phyloP scores from a whole-genome alignment of 2,888 invertebrate genomes.

The Zaprionus lineosus region DNA sequence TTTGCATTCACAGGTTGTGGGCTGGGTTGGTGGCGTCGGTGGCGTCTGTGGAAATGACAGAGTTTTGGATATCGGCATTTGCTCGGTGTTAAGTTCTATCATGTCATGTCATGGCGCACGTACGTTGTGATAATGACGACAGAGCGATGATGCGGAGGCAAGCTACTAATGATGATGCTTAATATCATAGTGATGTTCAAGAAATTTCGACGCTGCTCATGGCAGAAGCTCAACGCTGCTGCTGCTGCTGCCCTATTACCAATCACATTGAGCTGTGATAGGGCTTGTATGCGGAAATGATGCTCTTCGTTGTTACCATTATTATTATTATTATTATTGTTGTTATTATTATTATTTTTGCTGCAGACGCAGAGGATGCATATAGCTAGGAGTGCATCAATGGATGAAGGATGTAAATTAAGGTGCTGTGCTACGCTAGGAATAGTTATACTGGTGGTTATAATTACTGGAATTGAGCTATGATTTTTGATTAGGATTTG shows the following conservation, averaged over 20 bases:
- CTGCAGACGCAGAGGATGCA: slow-evolving; percentile 13
- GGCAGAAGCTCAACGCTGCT: neutral
- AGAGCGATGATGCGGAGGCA: slow-evolving; percentile 1
- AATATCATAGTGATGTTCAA: slow-evolving; percentile 35
- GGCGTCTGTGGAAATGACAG: slow-evolving; percentile 56
- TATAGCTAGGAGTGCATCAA: slow-evolving; percentile 1
- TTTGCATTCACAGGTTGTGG: too few relatives aligned
- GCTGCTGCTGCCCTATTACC: slow-evolving; percentile 39
- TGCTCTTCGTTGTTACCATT: neutral
- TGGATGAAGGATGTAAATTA: too few relatives aligned
- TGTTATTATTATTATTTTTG: neutral
- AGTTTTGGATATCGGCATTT: slow-evolving; percentile 41
- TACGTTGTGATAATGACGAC: slow-evolving; percentile 61
- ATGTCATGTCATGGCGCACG: slow-evolving; percentile 44
- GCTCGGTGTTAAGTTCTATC: slow-evolving; percentile 43
- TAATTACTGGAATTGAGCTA: slow-evolving; percentile 1
- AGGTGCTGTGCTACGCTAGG: slow-evolving; percentile 17
- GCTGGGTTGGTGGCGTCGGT: slow-evolving; percentile 60
- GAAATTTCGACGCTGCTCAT: slow-evolving; percentile 17
- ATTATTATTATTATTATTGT: neutral
- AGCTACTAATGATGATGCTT: slow-evolving; percentile 20
- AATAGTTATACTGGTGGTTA: slow-evolving; percentile 6
- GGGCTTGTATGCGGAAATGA: slow-evolving; percentile 46
- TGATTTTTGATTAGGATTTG: neutral
- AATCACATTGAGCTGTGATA: slow-evolving; percentile 27